phyloP scores from a whole-genome alignment of 2,888 invertebrate genomes.

The Eustalomyia histrio region DNA sequence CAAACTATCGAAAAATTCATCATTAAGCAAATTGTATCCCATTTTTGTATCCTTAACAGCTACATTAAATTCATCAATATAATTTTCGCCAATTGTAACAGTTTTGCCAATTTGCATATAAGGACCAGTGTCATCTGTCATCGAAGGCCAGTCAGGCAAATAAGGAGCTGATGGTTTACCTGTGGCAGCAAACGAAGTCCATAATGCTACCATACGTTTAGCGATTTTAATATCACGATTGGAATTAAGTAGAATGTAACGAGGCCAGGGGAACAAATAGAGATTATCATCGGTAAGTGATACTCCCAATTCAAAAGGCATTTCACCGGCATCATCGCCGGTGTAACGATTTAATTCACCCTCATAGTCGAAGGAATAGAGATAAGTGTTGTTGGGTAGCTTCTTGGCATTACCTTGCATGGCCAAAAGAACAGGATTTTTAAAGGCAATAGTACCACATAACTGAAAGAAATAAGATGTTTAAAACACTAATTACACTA shows the following conservation, averaged over 20 bases:
- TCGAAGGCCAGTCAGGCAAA: slow-evolving; percentile 74
- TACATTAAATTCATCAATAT: slow-evolving; percentile 75
- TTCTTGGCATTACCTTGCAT: slow-evolving; percentile 78
- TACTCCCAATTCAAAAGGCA: slow-evolving; percentile 80
- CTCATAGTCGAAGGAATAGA: slow-evolving; percentile 81
- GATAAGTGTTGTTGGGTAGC: slow-evolving; percentile 77
- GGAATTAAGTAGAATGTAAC: slow-evolving; percentile 73
- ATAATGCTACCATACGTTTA: slow-evolving; percentile 79
- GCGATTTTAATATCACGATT: slow-evolving; percentile 79
- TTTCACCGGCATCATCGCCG: slow-evolving; percentile 77
- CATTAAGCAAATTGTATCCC: slow-evolving; percentile 74
- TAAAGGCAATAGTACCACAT: slow-evolving; percentile 79
- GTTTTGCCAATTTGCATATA: slow-evolving; percentile 76
- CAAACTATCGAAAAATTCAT: slow-evolving; percentile 74
- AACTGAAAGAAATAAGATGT: too few species aligned
- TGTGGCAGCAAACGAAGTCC: slow-evolving; percentile 77
- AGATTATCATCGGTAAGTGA: slow-evolving; percentile 83
- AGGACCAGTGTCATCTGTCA: slow-evolving; percentile 76
- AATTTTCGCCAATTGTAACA: slow-evolving; percentile 73
- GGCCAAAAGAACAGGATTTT: slow-evolving; percentile 79
- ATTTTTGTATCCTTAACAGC: slow-evolving; percentile 72
- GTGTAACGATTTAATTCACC: slow-evolving; percentile 79
- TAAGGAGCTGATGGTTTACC: slow-evolving; percentile 74
- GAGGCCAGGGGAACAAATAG: slow-evolving; percentile 81
- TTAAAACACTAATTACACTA: too few species aligned